These are phyloP conservation scores for Larimichthys crocea DNA, from an alignment of 2,113 vertebrate species.

Conservation along the genomic window DNA sequence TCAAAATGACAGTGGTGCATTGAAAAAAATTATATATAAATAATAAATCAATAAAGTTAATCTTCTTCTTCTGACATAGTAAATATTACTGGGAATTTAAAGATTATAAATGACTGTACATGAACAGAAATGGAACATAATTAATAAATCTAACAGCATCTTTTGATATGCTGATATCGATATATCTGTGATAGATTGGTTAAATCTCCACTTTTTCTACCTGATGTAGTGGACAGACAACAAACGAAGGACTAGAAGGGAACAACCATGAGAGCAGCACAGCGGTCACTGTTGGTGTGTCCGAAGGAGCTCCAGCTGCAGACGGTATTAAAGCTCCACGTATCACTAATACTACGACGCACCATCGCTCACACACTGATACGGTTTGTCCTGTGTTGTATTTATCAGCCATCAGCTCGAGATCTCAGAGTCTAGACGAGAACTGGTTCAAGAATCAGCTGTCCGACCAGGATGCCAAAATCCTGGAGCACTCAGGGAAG, in stretches of 20 bases:
- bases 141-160: too few species aligned
- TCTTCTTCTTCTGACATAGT: too few species aligned
- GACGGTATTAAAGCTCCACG: constrained; percentile 79
- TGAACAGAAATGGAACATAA: too few species aligned
- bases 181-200: too few species aligned
- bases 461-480: constrained; percentile 87
- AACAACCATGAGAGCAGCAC: not conserved
- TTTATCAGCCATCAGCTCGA: constrained; percentile 66
- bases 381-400: not conserved
- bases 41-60: too few species aligned
- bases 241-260: not conserved
- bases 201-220: not conserved
- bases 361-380: not conserved
- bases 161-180: too few species aligned
- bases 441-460: constrained; percentile 93
- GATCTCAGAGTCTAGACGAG: constrained; percentile 80
- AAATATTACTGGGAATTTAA: too few species aligned
- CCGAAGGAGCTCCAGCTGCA: constrained; percentile 70
- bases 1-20: too few species aligned
- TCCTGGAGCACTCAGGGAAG: constrained; percentile 95
- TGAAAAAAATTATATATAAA: too few species aligned
- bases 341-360: not conserved
- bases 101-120: too few species aligned
- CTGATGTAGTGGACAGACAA: constrained; percentile 18
- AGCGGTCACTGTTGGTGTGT: constrained; percentile 17